Base-by-base conservation (phyloP, 2,113 vertebrate genomes). In the Zosterops hypoxanthus region DNA sequence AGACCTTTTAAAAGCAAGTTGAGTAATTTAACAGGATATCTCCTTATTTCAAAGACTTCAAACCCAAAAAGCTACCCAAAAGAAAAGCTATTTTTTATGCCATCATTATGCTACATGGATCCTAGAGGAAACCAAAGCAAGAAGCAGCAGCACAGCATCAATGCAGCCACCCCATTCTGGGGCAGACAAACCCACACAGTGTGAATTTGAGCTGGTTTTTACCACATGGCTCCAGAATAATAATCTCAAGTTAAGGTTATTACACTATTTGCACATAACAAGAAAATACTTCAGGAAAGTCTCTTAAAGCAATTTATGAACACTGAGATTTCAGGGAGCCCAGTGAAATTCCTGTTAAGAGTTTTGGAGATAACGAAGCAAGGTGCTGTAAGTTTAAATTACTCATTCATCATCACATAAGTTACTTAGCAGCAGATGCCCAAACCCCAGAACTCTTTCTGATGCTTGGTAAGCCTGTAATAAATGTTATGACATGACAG, bases 311-410 rank as follows among this genome's bases (percentile, higher is more conserved):
- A 20, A 53, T 87, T 94, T 57, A 65, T 64, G 63, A 65, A 61
- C 25, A 34, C 0, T 34, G 41, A 77, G 12, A 60, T 94, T 84
- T 29, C 86, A 88, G 49, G 44, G 24, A 83, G 6, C 15, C 23
- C n/a, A 33, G 65, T 50, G 69, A 82, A 88, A 90, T 68, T 88
- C 72, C 86, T 82, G 69, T 71, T 78, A 77, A 72, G 79, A 61
- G 57, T 82, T 95, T 24, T 57, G 39, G 82, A 90, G 82, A 57
- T 86, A 95, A 90, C 33, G 53, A 68, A 97, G 56, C 29, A 86
- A 84, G 3, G 64, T 86, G 76, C 65, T 60, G 53, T 76, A 90
- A 86, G 57, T 68, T 85, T 90, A 68, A 93, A 75, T 49, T 47
- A 71, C 28, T 88, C 90, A 83, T 90, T 75, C 80, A 84, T 94